Evolutionary conservation across 2,888 invertebrate species (phyloP).

Genomic region (Notocelia uddmanniana): DNA sequence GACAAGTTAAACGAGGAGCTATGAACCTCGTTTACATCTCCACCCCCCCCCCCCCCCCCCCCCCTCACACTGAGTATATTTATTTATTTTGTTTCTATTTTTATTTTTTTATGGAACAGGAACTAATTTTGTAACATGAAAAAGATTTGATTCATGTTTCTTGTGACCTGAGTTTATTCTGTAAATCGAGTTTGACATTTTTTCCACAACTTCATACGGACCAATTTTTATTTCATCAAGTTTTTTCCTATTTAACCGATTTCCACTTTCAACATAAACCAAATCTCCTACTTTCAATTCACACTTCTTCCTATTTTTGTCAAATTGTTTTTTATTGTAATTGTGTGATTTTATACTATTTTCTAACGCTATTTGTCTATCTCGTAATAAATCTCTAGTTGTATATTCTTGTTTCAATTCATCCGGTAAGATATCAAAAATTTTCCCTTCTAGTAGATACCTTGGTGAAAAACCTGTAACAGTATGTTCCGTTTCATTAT

Average conservation of each 20-base stretch:
- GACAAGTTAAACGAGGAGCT: too few relatives aligned
- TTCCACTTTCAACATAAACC: neutral
- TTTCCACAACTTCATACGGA: neutral
- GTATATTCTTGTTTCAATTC: conserved; percentile 12
- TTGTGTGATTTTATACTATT: conserved; percentile 5
- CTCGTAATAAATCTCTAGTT: neutral
- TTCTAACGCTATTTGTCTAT: conserved; percentile 5
- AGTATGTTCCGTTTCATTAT: too few relatives aligned
- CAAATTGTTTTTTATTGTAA: neutral
- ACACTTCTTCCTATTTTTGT: neutral
- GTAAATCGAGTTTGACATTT: neutral
- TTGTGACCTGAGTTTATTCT: neutral
- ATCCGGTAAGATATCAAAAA: conserved; percentile 50
- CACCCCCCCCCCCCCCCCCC: too few relatives aligned
- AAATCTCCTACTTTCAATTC: too few relatives aligned
- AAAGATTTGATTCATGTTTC: too few relatives aligned
- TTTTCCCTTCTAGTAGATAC: conserved; percentile 54
- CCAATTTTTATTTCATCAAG: neutral
- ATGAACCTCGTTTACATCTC: too few relatives aligned
- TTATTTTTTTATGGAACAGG: too few relatives aligned
- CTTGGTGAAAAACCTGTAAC: conserved; percentile 55
- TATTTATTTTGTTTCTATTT: too few relatives aligned
- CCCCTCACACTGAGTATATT: too few relatives aligned
- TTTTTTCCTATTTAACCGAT: neutral
- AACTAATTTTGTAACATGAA: too few relatives aligned